phyloP scores from a whole-genome alignment of 2,797 vertebrate genomes.

The Anguilla anguilla region DNA sequence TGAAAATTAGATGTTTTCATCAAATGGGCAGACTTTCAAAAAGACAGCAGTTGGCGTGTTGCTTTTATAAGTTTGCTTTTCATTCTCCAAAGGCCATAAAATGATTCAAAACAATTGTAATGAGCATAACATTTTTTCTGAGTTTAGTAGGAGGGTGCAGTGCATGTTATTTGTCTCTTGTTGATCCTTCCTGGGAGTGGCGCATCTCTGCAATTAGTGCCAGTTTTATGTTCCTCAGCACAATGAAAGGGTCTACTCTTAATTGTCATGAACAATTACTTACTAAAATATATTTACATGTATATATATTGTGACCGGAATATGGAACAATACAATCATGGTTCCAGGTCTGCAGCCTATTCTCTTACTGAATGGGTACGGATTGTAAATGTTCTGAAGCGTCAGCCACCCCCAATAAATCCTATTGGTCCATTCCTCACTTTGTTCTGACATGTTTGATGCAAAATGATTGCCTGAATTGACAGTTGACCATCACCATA shows the following conservation, averaged over 20 bases:
- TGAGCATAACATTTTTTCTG: not conserved
- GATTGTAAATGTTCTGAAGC: not conserved
- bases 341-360: not conserved
- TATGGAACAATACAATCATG: not conserved
- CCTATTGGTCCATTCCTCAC: not conserved
- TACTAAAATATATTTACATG: no score
- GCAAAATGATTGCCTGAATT: not conserved
- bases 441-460: no score
- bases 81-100: not conserved
- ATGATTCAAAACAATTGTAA: not conserved
- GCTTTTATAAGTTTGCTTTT: constrained; percentile 7
- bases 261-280: not conserved
- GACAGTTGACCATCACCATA: not conserved
- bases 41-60: not conserved
- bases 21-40: not conserved
- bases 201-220: not conserved
- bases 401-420: not conserved
- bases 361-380: not conserved
- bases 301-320: not conserved
- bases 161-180: not conserved
- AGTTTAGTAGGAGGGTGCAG: not conserved
- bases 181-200: not conserved
- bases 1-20: not conserved
- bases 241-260: not conserved
- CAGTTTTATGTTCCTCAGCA: not conserved